A percentile compares a stretch with the other conserved stretches of the same genome.
Evolutionary conservation across 2,888 invertebrate species (phyloP).

Genomic region (Teinopalpus imperialis): DNA sequence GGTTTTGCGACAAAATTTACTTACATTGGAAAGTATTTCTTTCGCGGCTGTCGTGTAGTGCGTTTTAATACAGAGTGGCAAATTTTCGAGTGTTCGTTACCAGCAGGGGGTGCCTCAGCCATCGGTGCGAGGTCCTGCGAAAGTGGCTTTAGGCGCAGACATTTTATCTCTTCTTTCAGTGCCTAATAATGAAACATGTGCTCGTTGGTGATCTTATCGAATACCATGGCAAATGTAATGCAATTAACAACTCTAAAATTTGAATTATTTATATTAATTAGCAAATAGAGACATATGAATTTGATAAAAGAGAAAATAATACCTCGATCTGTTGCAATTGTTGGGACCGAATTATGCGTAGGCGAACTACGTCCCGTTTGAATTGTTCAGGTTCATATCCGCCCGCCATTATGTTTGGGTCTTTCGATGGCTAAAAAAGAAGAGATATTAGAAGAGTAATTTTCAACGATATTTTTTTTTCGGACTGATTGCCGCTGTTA

Average conservation of each 20-base stretch:
- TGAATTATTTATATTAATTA: too few species aligned
- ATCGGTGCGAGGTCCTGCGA: conserved; percentile 37
- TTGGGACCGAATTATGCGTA: conserved; percentile 65
- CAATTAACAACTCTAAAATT: too few species aligned
- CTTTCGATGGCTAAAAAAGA: conserved; percentile 43
- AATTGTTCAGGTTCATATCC: conserved; percentile 58
- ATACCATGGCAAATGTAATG: too few species aligned
- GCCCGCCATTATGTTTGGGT: conserved; percentile 51
- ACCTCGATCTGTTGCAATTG: conserved; percentile 79
- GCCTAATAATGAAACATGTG: too few species aligned
- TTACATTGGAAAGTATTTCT: conserved; percentile 70
- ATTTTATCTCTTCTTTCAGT: conserved; percentile 56
- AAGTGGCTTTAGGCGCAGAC: conserved; percentile 60
- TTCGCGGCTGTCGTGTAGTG: conserved; percentile 30
- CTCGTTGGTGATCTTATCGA: too few species aligned
- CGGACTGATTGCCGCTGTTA: neutral
- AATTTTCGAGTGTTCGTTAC: conserved; percentile 45
- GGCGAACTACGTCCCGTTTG: conserved; percentile 65
- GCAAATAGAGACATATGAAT: too few species aligned
- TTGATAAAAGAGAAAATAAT: too few species aligned
- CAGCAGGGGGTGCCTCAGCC: conserved; percentile 26
- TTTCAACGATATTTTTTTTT: too few species aligned
- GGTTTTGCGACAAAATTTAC: too few species aligned
- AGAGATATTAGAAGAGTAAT: too few species aligned
- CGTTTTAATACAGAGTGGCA: conserved; percentile 48